Evolutionary conservation across 2,113 vertebrate genomes (phyloP), one percentile per base, ranked within the genome.

Genomic region (Zosterops borbonicus): DNA sequence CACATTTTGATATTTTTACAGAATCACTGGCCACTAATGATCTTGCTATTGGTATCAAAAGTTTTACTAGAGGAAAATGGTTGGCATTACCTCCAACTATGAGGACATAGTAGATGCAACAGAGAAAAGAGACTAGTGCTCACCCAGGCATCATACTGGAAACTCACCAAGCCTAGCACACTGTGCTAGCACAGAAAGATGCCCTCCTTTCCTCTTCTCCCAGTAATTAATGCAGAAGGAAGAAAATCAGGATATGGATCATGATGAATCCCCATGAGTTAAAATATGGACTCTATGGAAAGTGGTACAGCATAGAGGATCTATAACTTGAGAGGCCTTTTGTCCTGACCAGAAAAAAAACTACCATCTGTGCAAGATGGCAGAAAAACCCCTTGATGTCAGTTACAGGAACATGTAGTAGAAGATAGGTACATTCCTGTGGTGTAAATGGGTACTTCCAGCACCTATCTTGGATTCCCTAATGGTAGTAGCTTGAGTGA

Each of bases 401-500:
- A 4, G n/a, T 23, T 89, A 60, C 37, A 85, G 58, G 42, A 87
- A 65, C 23, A 28, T 2, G 9, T 22, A 35, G 63, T 22, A 63
- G 46, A 59, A 47, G 8, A 44, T 67, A 70, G 68, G 31, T 85
- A 24, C 75, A 90, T 94, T 90, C 59, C 63, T 67, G 11, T 22
- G 31, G 14, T 28, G 4, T 53, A 31, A 79, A 69, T 0, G 2
- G 23, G 50, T 41, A 67, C 33, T 92, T 74, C 39, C 59, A 83
- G 24, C 46, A 65, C 33, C 24, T 67, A 1, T 11, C 44, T 46
- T 46, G 24, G 59, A 83, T 65, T 83, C 56, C 25, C 17, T 52
- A 86, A 55, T 0, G 3, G 44, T 11, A 47, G 24, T 17, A 52
- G 64, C 31, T 50, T 0, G 0, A 47, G 31, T 11, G 35, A 92